Conservation (phyloP, 2,113 vertebrate species). For the Numida meleagris region DNA sequence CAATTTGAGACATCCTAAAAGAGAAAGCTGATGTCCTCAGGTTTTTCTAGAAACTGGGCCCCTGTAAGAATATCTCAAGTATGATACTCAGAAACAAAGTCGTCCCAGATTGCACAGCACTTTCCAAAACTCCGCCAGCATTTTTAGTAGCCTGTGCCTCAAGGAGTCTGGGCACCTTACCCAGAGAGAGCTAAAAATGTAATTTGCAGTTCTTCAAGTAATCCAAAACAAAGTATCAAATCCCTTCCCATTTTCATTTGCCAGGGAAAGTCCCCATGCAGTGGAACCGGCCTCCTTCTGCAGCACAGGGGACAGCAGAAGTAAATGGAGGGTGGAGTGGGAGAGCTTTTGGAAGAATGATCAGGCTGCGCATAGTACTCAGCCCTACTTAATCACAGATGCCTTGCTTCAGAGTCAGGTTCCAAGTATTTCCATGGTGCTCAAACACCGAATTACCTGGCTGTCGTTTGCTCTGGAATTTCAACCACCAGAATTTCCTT, state of each 20-base stretch:
- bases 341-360: constrained; percentile 49
- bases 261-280: constrained; percentile 27
- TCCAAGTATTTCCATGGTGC: constrained; percentile 45
- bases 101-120: constrained; percentile 11
- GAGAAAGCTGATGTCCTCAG: constrained; percentile 5
- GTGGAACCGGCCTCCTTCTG: constrained; percentile 7
- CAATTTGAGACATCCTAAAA: constrained; percentile 24
- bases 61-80: constrained; percentile 14
- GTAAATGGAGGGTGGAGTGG: constrained; percentile 57
- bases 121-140: constrained; percentile 23
- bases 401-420: background rate
- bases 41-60: constrained; percentile 32
- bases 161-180: constrained; percentile 63
- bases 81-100: constrained; percentile 1
- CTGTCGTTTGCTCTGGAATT: background rate
- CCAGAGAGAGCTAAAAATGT: constrained; percentile 62
- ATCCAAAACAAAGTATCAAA: constrained; percentile 64
- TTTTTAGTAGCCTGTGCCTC: constrained; percentile 55
- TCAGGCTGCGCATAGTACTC: constrained; percentile 22
- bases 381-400: constrained; percentile 50
- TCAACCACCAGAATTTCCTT: constrained; percentile 36
- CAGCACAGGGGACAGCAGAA: constrained; percentile 27
- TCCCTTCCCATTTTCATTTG: constrained; percentile 42
- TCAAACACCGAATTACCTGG: constrained; percentile 30
- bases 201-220: constrained; percentile 63